Conservation (phyloP, 1,140 invertebrate genomes). For the Cydia pomonella region DNA sequence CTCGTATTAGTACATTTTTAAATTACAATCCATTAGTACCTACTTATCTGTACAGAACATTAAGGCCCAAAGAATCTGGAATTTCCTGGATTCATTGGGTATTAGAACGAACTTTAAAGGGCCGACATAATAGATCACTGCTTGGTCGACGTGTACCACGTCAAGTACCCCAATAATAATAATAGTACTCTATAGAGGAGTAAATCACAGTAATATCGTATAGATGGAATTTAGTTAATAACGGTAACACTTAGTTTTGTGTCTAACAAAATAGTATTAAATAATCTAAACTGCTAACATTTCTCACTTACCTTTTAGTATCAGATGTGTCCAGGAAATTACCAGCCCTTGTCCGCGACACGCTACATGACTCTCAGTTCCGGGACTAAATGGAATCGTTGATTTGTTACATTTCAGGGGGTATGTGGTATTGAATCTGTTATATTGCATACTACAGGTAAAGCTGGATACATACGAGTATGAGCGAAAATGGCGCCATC, state of each 20-base stretch:
- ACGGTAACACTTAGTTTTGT: neutral
- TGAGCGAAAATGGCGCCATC: neutral
- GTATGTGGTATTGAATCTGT: conserved; percentile 10
- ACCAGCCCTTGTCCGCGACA: conserved; percentile 23
- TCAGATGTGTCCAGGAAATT: conserved; percentile 32
- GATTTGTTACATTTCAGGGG: conserved; percentile 11
- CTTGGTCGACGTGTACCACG: too few species aligned
- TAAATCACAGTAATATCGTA: too few species aligned
- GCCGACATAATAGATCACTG: too few species aligned
- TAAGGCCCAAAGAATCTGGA: too few species aligned
- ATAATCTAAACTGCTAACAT: conserved; percentile 1
- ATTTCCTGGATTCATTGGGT: too few species aligned
- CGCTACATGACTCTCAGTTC: conserved; percentile 22
- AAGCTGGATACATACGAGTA: neutral
- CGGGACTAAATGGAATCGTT: conserved; percentile 24
- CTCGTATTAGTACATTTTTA: too few species aligned
- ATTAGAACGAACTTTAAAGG: too few species aligned
- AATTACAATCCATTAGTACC: too few species aligned
- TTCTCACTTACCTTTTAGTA: conserved; percentile 26
- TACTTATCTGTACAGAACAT: too few species aligned
- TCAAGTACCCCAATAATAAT: too few species aligned
- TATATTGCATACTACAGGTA: neutral
- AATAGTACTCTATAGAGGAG: too few species aligned
- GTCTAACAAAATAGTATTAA: neutral
- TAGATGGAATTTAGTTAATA: too few species aligned